Base-by-base conservation (phyloP, 53 echinoderm and acorn worm species). In the Mesocentrotus franciscanus region DNA sequence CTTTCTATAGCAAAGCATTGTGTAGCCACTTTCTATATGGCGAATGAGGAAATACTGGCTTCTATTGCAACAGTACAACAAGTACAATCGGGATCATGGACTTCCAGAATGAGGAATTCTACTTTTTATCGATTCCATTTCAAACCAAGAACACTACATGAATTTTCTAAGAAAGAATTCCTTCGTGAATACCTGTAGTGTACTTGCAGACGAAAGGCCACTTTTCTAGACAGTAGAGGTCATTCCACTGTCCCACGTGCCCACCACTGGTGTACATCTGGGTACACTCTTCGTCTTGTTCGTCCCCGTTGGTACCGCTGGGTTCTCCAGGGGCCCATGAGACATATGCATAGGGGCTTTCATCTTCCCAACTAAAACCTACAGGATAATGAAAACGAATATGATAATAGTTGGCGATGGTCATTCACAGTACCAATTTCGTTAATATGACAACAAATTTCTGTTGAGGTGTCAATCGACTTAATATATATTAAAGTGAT, bases 321-420 rank as follows among this genome's bases (percentile, higher is more conserved):
- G 97, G 97, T 60, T 97, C 97, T 3, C 92, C 92, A 12, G 95
- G 96, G 30, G 95, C 95, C 97, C 97, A 97, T 5, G 55, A 49
- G n/a, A 83, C 2, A 59, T 93, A 97, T 42, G 95, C 96, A 11
- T 76, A 76, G 0, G 95, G 89, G 27, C 95, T 96, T 1, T 90
- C 91, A 59, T 97, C 97, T 10, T 93, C 92, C 97, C 97, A 97
- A 11, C 32, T 85, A n/a, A 96, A 96, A 16, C 96, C 97, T 97
- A 10, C 29, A 74, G 18, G 56, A 24, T 49, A 49, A 49, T 49
- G 71, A 20, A 71, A 71, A 71, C 5, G n/a, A n/a, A n/a, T n/a
- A n/a, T n/a, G 71, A 26, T 17, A 26, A 71, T 71, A 71, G 71
- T 71, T 71, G 39, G 71, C 71, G 1, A n/a, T 71, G 71, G n/a